Percentiles rank a stretch among this genome's conserved stretches.
Conservation (phyloP, 2,888 invertebrate genomes). For the Polydrusus cervinus region DNA sequence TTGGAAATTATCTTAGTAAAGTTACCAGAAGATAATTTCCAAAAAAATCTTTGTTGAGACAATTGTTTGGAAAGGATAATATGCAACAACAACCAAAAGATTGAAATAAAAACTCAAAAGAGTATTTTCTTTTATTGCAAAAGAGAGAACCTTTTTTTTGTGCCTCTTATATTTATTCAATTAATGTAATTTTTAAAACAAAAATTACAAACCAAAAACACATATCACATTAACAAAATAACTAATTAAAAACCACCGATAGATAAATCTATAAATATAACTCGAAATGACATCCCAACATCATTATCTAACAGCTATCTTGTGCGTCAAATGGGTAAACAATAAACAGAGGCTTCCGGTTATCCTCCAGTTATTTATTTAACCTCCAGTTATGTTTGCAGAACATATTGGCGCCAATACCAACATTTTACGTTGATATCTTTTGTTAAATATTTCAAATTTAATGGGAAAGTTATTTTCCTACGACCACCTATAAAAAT, state of each 20-base stretch:
- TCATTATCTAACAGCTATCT: slow-evolving; percentile 29
- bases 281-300: background rate
- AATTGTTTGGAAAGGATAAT: too few species aligned
- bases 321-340: slow-evolving; percentile 21
- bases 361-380: slow-evolving; percentile 21
- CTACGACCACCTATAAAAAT: too few species aligned
- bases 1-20: too few species aligned
- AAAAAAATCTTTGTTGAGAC: too few species aligned
- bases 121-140: too few species aligned
- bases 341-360: slow-evolving; percentile 21
- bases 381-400: slow-evolving; percentile 29
- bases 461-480: background rate
- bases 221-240: background rate
- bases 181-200: background rate
- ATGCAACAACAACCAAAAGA: too few species aligned
- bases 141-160: too few species aligned
- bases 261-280: background rate
- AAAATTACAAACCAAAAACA: background rate
- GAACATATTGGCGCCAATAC: slow-evolving; percentile 17
- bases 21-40: too few species aligned
- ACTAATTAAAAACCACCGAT: background rate
- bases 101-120: too few species aligned
- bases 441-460: slow-evolving; percentile 16
- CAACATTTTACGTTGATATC: slow-evolving; percentile 15
- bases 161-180: background rate